Percentiles rank a stretch among this genome's conserved stretches.
Conservation (phyloP, 2,888 invertebrate species). For the Lathronympha strigana region DNA sequence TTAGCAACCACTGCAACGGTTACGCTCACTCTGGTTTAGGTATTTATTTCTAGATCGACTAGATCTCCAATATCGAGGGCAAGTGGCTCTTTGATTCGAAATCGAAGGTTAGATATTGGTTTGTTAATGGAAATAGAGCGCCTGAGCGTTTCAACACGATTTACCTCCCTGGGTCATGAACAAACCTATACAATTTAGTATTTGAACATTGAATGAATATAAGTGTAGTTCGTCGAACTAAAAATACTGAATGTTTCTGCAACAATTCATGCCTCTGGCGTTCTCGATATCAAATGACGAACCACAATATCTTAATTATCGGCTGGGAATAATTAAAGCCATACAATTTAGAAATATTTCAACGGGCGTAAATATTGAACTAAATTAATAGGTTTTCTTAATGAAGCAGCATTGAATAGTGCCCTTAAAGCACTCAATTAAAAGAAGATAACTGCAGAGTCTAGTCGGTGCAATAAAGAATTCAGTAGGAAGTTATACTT, state of each 20-base stretch:
- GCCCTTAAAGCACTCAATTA: slow-evolving; percentile 11
- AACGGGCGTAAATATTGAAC: neutral
- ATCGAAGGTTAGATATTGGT: slow-evolving; percentile 5
- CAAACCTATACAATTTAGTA: neutral
- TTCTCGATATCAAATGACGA: too few relatives aligned
- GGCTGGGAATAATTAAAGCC: neutral
- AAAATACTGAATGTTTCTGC: neutral
- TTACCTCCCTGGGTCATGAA: neutral
- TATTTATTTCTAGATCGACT: too few relatives aligned
- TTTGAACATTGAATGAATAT: neutral
- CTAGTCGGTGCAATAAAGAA: slow-evolving; percentile 8
- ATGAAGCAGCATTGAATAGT: slow-evolving; percentile 3
- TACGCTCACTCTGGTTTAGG: neutral
- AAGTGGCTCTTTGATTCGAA: neutral
- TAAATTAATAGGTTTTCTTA: slow-evolving; percentile 14
- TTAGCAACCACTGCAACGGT: neutral
- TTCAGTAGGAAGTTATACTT: slow-evolving; percentile 3
- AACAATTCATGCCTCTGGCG: too few relatives aligned
- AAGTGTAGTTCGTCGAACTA: neutral
- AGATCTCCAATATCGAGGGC: neutral
- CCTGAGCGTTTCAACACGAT: neutral
- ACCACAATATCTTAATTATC: neutral
- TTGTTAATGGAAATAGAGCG: neutral
- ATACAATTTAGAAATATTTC: neutral
- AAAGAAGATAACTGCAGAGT: neutral